phyloP scores from a whole-genome alignment of 2,113 vertebrate species.

The Paradoxurus hermaphroditus region DNA sequence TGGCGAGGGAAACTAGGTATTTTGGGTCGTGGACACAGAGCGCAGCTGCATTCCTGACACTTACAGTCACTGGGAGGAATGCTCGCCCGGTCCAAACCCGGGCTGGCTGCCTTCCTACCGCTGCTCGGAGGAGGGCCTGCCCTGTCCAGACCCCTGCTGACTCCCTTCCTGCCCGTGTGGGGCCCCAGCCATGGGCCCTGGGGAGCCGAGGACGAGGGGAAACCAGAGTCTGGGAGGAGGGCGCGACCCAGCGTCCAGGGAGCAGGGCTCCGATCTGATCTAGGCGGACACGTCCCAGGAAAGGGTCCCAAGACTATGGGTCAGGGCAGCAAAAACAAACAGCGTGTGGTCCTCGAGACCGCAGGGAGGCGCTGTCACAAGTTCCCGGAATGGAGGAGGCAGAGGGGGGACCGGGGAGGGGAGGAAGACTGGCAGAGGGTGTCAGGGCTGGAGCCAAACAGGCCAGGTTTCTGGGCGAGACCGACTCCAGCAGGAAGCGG shows the following conservation, averaged over 20 bases:
- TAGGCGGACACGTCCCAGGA: background rate
- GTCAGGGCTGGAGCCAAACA: background rate
- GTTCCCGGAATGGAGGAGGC: background rate
- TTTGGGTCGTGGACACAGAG: background rate
- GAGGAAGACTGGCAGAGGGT: background rate
- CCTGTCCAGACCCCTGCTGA: background rate
- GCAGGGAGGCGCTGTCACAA: background rate
- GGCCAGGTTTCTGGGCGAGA: background rate
- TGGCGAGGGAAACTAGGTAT: background rate
- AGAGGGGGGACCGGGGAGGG: too few species aligned
- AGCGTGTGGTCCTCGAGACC: background rate
- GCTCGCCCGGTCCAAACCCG: background rate
- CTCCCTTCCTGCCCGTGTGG: background rate
- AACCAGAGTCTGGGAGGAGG: background rate
- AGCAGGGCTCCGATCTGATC: background rate
- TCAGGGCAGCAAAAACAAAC: background rate
- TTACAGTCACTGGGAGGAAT: background rate
- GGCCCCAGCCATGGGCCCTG: background rate
- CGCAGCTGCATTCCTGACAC: background rate
- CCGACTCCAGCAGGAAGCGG: background rate
- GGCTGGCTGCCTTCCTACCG: background rate
- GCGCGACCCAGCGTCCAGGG: background rate
- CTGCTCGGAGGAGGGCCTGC: too few species aligned
- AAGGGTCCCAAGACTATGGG: background rate
- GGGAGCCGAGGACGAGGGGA: background rate